Percentiles rank a stretch among this genome's conserved stretches.
Conservation (phyloP, 1,140 invertebrate species). For the Drosophila burlai region DNA sequence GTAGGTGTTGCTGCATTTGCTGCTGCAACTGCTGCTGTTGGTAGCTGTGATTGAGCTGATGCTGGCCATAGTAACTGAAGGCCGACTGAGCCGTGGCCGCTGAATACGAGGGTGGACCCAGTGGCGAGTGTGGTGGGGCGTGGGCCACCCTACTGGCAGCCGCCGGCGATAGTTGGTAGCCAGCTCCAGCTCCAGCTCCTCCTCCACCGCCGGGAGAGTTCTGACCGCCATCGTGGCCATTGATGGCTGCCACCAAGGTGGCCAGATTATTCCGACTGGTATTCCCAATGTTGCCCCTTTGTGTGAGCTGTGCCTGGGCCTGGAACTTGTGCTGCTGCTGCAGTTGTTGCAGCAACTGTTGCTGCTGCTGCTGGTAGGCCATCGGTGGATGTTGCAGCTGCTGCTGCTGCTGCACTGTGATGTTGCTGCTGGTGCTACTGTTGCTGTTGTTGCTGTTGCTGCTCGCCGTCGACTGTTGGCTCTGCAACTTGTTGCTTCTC, state of each 20-base stretch:
- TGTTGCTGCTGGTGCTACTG: slow-evolving; percentile 31
- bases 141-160: slow-evolving; percentile 72
- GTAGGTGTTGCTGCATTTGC: slow-evolving; percentile 51
- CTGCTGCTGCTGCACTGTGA: slow-evolving; percentile 20
- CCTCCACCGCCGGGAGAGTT: slow-evolving; percentile 11
- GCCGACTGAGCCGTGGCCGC: slow-evolving; percentile 70
- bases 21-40: slow-evolving; percentile 62
- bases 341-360: slow-evolving; percentile 78
- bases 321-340: slow-evolving; percentile 85
- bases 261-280: slow-evolving; percentile 83
- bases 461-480: slow-evolving; percentile 51
- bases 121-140: slow-evolving; percentile 39
- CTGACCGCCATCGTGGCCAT: slow-evolving; percentile 66
- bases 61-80: slow-evolving; percentile 63
- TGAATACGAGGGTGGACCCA: slow-evolving; percentile 72
- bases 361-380: slow-evolving; percentile 82
- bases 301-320: slow-evolving; percentile 72
- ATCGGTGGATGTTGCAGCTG: slow-evolving; percentile 47
- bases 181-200: slow-evolving; percentile 21
- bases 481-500: slow-evolving; percentile 81
- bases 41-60: slow-evolving; percentile 62
- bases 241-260: slow-evolving; percentile 80
- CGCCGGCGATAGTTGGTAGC: slow-evolving; percentile 70
- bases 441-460: slow-evolving; percentile 46
- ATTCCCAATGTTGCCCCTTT: slow-evolving; percentile 36